These are phyloP conservation scores for Callyntrura guangdongensis DNA, from an alignment of 2,888 invertebrate genomes.

Conservation along the genomic window DNA sequence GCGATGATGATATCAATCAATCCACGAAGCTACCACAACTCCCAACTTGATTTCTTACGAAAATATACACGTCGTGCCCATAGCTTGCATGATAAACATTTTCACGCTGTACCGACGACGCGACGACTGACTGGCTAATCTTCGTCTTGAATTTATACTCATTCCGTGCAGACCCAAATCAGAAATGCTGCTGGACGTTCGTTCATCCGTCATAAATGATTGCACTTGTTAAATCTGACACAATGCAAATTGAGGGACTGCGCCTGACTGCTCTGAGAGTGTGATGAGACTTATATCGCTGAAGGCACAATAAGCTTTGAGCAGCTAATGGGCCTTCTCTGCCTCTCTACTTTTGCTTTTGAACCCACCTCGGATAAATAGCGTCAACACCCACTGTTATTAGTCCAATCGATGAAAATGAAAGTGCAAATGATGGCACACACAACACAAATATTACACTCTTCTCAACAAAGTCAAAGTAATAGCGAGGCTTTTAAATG, in stretches of 20 bases:
- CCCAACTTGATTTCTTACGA: constrained; percentile 57
- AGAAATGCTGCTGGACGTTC: constrained; percentile 10
- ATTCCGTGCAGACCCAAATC: background rate
- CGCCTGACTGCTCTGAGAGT: background rate
- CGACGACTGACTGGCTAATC: background rate
- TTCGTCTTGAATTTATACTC: background rate
- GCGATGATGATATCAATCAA: constrained; percentile 71
- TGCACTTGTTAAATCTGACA: constrained; percentile 50
- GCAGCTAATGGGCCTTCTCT: constrained; percentile 21
- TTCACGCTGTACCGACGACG: constrained; percentile 57
- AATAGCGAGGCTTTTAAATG: background rate
- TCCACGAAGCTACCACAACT: constrained; percentile 32
- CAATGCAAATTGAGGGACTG: background rate
- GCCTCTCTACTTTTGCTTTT: constrained; percentile 26
- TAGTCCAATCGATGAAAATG: constrained; percentile 55
- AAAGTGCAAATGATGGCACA: constrained; percentile 64
- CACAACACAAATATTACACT: constrained; percentile 2
- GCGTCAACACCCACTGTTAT: constrained; percentile 52
- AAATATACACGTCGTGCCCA: constrained; percentile 36
- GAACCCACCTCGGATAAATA: too few species aligned
- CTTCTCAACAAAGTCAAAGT: background rate
- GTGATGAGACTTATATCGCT: background rate
- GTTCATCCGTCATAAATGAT: constrained; percentile 63
- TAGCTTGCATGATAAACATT: constrained; percentile 60
- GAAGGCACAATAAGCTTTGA: background rate